These are phyloP conservation scores for Eriocheir sinensis DNA, from an alignment of 1,140 invertebrate genomes.

Conservation along the genomic window DNA sequence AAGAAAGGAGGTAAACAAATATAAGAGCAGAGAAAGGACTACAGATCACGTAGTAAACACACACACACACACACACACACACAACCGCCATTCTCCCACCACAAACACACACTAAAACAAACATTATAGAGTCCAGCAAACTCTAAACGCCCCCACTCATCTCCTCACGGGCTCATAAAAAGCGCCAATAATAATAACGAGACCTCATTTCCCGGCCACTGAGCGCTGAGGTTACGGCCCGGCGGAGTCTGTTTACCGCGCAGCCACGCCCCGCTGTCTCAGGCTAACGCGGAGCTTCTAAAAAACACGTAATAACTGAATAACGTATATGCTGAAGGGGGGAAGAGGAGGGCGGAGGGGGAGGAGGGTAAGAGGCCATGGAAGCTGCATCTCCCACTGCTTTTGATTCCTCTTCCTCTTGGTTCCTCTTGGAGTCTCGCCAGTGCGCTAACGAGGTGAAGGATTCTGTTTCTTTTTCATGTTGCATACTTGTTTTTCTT, in stretches of 20 bases:
- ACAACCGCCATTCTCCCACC: no score
- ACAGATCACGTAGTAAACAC: no score
- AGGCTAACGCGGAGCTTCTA: neutral
- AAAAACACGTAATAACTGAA: neutral
- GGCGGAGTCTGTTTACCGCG: neutral
- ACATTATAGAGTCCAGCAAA: neutral
- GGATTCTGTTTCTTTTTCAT: no score
- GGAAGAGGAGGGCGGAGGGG: neutral
- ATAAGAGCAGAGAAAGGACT: no score
- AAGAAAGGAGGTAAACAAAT: no score
- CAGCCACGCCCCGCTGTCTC: neutral
- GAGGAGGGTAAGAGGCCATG: neutral
- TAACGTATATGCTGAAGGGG: no score
- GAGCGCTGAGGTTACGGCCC: neutral
- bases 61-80: conserved; percentile 19
- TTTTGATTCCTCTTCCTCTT: no score
- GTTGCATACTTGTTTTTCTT: no score
- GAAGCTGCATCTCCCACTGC: no score
- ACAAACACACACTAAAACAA: neutral
- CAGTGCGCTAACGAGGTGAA: no score
- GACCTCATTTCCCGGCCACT: neutral
- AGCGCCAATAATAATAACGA: conserved; percentile 3
- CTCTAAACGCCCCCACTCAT: neutral
- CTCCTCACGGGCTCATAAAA: neutral
- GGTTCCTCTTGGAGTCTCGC: no score